phyloP scores from a whole-genome alignment of 1,140 invertebrate genomes.

The Drosophila parvula region DNA sequence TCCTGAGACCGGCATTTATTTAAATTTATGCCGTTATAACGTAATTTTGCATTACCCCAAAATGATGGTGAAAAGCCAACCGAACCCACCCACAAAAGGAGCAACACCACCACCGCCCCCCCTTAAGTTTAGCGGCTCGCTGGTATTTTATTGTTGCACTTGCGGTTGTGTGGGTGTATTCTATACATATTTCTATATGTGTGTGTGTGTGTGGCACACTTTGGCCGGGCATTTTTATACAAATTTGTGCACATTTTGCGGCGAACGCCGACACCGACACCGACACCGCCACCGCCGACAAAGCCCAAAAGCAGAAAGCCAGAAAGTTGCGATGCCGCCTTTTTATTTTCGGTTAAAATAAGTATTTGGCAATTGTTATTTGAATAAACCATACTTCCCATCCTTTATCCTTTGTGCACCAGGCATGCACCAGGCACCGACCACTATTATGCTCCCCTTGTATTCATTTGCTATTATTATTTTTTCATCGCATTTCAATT shows the following conservation, averaged over 20 bases:
- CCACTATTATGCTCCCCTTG: constrained; percentile 8
- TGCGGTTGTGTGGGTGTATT: constrained; percentile 9
- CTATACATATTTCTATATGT: not conserved
- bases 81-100: constrained; percentile 4
- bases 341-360: constrained; percentile 75
- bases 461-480: constrained; percentile 57
- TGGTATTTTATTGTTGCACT: constrained; percentile 74
- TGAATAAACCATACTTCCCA: constrained; percentile 56
- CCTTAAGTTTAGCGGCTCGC: constrained; percentile 43
- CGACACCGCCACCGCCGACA: constrained; percentile 34
- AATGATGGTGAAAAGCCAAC: constrained; percentile 62
- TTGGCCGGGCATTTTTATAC: constrained; percentile 66
- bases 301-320: constrained; percentile 52
- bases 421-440: not conserved
- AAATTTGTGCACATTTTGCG: constrained; percentile 61
- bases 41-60: constrained; percentile 82
- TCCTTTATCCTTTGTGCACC: constrained; percentile 48
- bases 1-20: constrained; percentile 84
- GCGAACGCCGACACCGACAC: constrained; percentile 14
- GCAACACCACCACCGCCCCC: not conserved
- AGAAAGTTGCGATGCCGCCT: constrained; percentile 61
- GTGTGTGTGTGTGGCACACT: constrained; percentile 52
- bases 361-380: constrained; percentile 80
- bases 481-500: constrained; percentile 64
- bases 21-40: constrained; percentile 84